These are phyloP conservation scores for Acipenser transmontanus DNA, from an alignment of 2,797 vertebrate genomes.

Conservation along the genomic window DNA sequence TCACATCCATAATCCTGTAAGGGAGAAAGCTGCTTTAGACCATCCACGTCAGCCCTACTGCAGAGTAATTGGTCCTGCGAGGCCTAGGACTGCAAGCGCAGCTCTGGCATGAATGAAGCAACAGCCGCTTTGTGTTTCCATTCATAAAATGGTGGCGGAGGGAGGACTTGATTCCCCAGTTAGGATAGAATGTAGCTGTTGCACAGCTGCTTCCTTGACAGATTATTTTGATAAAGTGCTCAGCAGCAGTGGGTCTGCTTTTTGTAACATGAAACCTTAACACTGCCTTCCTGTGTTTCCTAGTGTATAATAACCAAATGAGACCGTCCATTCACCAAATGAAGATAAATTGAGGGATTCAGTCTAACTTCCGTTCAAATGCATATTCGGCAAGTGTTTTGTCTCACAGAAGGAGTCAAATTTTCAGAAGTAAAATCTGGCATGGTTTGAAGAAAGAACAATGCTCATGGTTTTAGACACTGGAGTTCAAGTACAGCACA, in stretches of 20 bases:
- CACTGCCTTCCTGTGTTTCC: constrained; percentile 52
- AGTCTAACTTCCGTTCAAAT: constrained; percentile 75
- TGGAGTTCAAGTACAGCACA: no score
- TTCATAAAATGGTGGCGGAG: constrained; percentile 81
- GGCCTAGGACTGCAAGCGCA: constrained; percentile 61
- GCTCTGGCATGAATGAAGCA: constrained; percentile 84
- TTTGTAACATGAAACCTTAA: constrained; percentile 59
- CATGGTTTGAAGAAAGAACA: no score
- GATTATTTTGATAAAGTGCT: constrained; percentile 63
- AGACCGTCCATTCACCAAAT: constrained; percentile 60
- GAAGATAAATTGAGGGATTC: constrained; percentile 72
- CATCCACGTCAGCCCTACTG: constrained; percentile 67
- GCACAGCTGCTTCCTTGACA: constrained; percentile 69
- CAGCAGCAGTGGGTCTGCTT: constrained; percentile 57
- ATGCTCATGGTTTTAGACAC: no score
- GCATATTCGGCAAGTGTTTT: constrained; percentile 25
- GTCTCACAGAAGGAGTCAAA: no score
- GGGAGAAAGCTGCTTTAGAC: constrained; percentile 72
- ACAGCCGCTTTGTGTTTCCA: constrained; percentile 70
- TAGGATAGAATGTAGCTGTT: constrained; percentile 69
- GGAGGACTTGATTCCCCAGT: constrained; percentile 65
- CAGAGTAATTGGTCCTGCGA: constrained; percentile 65
- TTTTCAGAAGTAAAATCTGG: no score
- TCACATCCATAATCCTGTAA: constrained; percentile 90
- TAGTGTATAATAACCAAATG: constrained; percentile 56